Conservation (phyloP, 2,888 invertebrate genomes). For the Philereme transversata region DNA sequence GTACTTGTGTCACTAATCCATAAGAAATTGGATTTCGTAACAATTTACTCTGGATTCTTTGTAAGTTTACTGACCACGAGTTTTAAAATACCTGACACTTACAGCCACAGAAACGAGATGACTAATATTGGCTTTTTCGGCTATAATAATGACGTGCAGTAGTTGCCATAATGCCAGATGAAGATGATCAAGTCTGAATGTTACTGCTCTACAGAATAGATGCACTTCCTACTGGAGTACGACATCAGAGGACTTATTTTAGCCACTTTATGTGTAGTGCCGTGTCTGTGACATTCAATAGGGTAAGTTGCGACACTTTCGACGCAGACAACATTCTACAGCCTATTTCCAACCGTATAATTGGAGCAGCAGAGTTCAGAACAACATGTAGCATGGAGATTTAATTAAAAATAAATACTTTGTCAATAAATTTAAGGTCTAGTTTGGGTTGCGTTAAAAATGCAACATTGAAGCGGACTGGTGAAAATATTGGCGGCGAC, state of each 20-base stretch:
- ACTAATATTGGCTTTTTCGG: too few relatives aligned
- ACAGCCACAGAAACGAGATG: too few relatives aligned
- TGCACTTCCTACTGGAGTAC: conserved; percentile 56
- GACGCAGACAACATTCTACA: conserved; percentile 43
- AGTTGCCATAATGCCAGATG: conserved; percentile 49
- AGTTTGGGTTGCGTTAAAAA: conserved; percentile 51
- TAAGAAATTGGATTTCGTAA: too few relatives aligned
- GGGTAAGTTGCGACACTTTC: conserved; percentile 65
- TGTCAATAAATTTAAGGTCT: conserved; percentile 49
- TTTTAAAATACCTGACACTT: too few relatives aligned
- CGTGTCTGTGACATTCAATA: conserved; percentile 71
- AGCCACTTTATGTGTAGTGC: conserved; percentile 67
- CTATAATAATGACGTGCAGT: conserved; percentile 11
- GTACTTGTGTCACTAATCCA: too few relatives aligned
- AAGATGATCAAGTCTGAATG: conserved; percentile 48
- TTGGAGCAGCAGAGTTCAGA: conserved; percentile 38
- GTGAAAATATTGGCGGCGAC: conserved; percentile 58
- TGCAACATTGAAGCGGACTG: conserved; percentile 41
- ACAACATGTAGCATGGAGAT: conserved; percentile 26
- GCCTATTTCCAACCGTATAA: conserved; percentile 48
- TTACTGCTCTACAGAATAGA: conserved; percentile 58
- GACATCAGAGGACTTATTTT: conserved; percentile 72
- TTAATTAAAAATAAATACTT: conserved; percentile 57
- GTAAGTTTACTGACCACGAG: too few relatives aligned
- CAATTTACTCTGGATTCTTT: too few relatives aligned